phyloP scores from a whole-genome alignment of 64 coral and sea anemone genomes.

The Dendronephthya gigantea region DNA sequence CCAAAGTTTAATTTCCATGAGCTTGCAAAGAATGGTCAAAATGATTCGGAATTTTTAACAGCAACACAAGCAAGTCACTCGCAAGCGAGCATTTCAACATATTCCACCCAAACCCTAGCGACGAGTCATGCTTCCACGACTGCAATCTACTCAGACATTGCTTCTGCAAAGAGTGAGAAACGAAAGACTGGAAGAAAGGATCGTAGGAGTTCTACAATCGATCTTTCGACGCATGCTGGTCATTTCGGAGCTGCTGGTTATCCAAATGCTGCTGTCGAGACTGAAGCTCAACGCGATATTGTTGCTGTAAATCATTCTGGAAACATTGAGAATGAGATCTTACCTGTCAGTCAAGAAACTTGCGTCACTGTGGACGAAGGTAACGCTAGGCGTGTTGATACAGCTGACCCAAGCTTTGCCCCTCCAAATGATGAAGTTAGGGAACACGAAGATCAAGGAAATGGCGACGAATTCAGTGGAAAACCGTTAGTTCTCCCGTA shows the following conservation, averaged over 20 bases:
- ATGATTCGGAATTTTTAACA: background rate
- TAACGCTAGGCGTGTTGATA: background rate
- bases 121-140: background rate
- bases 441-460: background rate
- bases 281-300: background rate
- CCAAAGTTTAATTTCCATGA: background rate
- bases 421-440: background rate
- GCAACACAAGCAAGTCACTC: background rate
- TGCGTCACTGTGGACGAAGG: background rate
- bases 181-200: background rate
- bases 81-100: background rate
- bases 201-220: background rate
- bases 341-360: background rate
- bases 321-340: background rate
- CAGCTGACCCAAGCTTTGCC: background rate
- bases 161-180: background rate
- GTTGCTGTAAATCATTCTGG: background rate
- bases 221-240: background rate
- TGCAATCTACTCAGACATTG: background rate
- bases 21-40: background rate
- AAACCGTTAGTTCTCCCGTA: background rate
- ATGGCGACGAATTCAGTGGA: background rate
- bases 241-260: background rate
- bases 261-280: background rate
- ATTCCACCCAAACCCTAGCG: background rate